Evolutionary conservation across 2,113 vertebrate genomes (phyloP).

Genomic region (Lepidothrix coronata): DNA sequence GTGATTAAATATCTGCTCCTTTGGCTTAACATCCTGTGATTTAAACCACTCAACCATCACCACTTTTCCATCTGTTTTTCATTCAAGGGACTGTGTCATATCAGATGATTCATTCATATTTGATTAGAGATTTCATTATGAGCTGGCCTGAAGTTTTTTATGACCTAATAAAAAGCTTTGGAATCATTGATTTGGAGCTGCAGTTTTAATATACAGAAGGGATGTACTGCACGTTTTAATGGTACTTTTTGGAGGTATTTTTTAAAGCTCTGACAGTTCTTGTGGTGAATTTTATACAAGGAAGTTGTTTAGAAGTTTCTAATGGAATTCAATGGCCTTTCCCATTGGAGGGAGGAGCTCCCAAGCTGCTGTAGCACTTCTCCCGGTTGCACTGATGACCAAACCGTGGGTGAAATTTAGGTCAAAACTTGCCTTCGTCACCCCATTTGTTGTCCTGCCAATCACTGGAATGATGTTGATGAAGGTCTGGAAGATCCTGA

Average conservation of each 20-base stretch:
- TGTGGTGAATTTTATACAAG: background rate
- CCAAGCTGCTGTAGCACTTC: background rate
- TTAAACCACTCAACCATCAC: background rate
- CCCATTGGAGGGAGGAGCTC: background rate
- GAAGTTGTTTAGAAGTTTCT: background rate
- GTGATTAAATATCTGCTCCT: background rate
- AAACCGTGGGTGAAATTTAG: background rate
- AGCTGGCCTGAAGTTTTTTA: conserved; percentile 23
- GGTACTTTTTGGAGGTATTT: background rate
- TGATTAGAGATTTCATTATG: conserved; percentile 58
- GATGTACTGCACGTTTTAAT: background rate
- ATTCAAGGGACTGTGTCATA: conserved; percentile 42
- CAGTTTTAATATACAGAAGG: background rate
- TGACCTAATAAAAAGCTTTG: conserved; percentile 37
- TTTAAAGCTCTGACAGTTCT: background rate
- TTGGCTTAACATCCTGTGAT: conserved; percentile 16
- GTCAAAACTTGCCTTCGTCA: background rate
- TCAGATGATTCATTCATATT: conserved; percentile 54
- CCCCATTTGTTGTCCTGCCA: background rate
- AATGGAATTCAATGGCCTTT: rapidly evolving
- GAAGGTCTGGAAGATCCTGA: background rate
- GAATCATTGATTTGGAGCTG: background rate
- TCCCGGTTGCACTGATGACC: background rate
- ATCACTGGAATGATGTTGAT: background rate
- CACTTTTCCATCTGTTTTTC: conserved; percentile 53